These are phyloP conservation scores for Anneissia japonica DNA, from an alignment of 35 echinoderm and acorn worm genomes.

Conservation along the genomic window DNA sequence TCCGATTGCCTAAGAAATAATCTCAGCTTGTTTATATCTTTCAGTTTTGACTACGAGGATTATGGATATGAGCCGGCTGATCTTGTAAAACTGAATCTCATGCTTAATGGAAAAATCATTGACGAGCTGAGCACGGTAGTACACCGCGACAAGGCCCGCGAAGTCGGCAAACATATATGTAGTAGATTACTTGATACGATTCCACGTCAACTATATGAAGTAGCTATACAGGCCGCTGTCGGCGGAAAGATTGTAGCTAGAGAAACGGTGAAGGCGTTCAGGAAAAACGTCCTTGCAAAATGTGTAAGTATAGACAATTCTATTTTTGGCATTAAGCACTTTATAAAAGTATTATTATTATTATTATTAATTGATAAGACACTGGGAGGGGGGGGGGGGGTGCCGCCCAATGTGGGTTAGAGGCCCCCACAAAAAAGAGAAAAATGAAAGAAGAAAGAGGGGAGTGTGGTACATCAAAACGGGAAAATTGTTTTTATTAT, in stretches of 20 bases:
- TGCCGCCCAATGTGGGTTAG: no score
- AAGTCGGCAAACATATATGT: constrained; percentile 66
- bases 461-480: no score
- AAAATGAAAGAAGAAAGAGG: no score
- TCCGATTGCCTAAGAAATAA: no score
- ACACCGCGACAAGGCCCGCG: constrained; percentile 53
- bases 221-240: constrained; percentile 85
- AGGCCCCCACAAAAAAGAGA: no score
- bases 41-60: constrained; percentile 94
- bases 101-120: constrained; percentile 62
- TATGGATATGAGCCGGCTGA: constrained; percentile 70
- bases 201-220: constrained; percentile 84
- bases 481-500: no score
- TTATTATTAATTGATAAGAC: no score
- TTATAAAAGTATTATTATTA: no score
- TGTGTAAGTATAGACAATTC: constrained; percentile 81
- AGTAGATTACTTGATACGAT: constrained; percentile 64
- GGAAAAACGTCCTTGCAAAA: constrained; percentile 89
- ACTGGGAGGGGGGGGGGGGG: no score
- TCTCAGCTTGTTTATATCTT: no score
- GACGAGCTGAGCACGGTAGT: constrained; percentile 78
- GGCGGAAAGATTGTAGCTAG: constrained; percentile 75
- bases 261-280: constrained; percentile 69
- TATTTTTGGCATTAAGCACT: not conserved
- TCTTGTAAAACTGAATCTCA: constrained; percentile 75